phyloP scores from a whole-genome alignment of 1,140 invertebrate genomes.

The Trachelipus rathkii region DNA sequence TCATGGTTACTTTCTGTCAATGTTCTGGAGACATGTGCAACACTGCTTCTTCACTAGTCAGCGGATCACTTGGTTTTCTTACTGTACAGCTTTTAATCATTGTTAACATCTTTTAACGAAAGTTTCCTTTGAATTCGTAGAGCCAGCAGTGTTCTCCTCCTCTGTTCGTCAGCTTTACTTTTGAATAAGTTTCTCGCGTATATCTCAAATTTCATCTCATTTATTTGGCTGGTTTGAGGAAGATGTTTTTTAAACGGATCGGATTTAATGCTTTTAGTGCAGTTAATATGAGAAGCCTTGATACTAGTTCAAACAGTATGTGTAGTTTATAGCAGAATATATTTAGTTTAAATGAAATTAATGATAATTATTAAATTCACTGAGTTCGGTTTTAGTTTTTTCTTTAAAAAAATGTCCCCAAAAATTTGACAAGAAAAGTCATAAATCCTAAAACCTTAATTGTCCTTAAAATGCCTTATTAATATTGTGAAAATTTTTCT shows the following conservation, averaged over 20 bases:
- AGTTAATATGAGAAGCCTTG: conserved; percentile 1
- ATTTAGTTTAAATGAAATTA: background rate
- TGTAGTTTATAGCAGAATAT: background rate
- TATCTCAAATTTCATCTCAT: background rate
- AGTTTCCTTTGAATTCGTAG: background rate
- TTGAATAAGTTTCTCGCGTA: background rate
- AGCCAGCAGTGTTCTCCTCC: background rate
- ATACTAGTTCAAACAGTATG: background rate
- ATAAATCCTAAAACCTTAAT: background rate
- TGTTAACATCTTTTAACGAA: background rate
- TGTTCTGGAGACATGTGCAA: conserved; percentile 34
- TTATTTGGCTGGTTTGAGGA: background rate
- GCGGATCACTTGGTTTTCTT: background rate
- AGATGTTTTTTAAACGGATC: background rate
- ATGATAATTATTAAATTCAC: background rate
- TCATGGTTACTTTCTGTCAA: conserved; percentile 41
- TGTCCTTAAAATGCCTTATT: background rate
- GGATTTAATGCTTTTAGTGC: conserved; percentile 1
- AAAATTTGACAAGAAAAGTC: background rate
- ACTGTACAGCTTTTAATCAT: background rate
- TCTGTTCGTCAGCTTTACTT: background rate
- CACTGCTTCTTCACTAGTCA: conserved; percentile 16
- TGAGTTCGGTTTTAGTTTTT: background rate
- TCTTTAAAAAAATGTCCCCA: background rate
- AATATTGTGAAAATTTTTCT: conserved; percentile 1